A percentile compares a stretch with the other conserved stretches of the same genome.
These are phyloP conservation scores for Hipposideros larvatus DNA, from an alignment of 2,797 vertebrate species.

Conservation along the genomic window DNA sequence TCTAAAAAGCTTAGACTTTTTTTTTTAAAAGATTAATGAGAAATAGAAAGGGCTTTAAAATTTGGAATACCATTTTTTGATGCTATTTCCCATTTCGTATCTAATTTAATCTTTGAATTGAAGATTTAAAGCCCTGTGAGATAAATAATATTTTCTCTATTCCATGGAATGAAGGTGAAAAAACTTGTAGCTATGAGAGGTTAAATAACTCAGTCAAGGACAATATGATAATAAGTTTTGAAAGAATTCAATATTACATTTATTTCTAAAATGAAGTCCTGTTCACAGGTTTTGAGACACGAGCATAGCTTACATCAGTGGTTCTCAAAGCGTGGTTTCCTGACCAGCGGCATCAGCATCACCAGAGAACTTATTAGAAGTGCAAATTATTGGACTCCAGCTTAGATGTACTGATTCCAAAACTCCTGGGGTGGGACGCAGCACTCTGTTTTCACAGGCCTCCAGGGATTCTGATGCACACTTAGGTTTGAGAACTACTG, in stretches of 20 bases:
- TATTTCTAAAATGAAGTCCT: neutral
- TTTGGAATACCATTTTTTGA: neutral
- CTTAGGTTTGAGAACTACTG: neutral
- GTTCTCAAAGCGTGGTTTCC: neutral
- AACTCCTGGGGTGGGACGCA: neutral
- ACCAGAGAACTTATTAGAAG: neutral
- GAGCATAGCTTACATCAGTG: neutral
- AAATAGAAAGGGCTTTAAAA: neutral
- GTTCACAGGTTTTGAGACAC: neutral
- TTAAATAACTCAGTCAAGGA: neutral
- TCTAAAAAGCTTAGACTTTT: neutral
- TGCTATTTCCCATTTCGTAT: neutral
- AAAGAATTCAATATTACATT: neutral
- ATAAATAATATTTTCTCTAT: neutral
- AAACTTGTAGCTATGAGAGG: neutral
- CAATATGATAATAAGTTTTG: neutral
- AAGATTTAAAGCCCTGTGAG: neutral
- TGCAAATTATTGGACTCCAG: neutral
- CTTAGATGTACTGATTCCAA: neutral
- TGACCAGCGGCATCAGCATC: neutral
- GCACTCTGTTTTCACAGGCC: neutral
- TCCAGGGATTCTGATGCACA: neutral
- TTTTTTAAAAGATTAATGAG: neutral
- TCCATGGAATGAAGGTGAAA: neutral
- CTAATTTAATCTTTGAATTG: neutral